These are phyloP conservation scores for Plectropomus leopardus DNA, from an alignment of 2,113 vertebrate species.

Conservation along the genomic window DNA sequence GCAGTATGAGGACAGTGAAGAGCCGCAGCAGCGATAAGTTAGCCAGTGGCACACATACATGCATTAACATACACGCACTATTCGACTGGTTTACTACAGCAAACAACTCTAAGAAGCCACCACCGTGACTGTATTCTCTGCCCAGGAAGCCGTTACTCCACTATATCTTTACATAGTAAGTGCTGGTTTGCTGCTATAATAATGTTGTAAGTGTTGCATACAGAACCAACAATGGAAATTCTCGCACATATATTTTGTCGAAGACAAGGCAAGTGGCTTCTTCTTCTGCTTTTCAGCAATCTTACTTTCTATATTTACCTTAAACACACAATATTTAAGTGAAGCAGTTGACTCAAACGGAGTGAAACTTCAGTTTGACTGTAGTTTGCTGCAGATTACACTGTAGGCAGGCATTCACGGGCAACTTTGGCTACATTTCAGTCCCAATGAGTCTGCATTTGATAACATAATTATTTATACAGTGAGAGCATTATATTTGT, in stretches of 20 bases:
- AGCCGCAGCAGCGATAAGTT: too few species aligned
- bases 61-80: too few species aligned
- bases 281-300: slow-evolving; percentile 1
- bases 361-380: slow-evolving; percentile 3
- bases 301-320: neutral
- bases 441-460: slow-evolving; percentile 44
- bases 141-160: too few species aligned
- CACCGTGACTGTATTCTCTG: too few species aligned
- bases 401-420: slow-evolving; percentile 10
- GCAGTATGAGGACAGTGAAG: too few species aligned
- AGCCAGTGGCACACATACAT: too few species aligned
- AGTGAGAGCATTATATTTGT: slow-evolving; percentile 64
- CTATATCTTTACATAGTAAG: too few species aligned
- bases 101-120: too few species aligned
- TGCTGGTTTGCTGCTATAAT: too few species aligned
- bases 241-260: neutral
- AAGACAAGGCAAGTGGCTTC: neutral
- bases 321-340: neutral
- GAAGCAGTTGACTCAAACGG: slow-evolving; percentile 8
- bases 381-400: neutral
- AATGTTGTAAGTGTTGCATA: too few species aligned
- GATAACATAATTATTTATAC: slow-evolving; percentile 62
- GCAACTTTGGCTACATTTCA: slow-evolving; percentile 24
- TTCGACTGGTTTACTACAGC: too few species aligned
- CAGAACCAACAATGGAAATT: neutral